A percentile compares a stretch with the other conserved stretches of the same genome.
These are phyloP conservation scores for Dicyrtoma fusca DNA, from an alignment of 2,888 invertebrate genomes.

Conservation along the genomic window DNA sequence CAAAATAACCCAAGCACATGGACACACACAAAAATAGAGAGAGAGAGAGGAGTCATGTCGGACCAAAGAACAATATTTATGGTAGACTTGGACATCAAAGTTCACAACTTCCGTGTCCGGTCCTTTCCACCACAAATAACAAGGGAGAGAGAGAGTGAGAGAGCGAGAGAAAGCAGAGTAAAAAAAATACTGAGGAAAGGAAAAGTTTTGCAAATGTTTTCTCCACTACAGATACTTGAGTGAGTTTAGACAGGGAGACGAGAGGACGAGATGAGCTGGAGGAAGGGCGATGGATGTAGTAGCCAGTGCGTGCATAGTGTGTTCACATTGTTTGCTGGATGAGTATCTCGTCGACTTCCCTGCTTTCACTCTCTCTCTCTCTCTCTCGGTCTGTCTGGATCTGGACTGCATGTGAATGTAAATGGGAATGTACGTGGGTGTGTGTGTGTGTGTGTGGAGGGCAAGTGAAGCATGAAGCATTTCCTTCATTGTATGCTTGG, in stretches of 20 bases:
- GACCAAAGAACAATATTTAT: constrained; percentile 44
- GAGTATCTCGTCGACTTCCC: too few species aligned
- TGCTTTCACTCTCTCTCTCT: too few species aligned
- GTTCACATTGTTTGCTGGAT: too few species aligned
- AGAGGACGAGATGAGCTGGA: too few species aligned
- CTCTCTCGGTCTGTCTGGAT: too few species aligned
- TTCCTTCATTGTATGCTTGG: constrained; percentile 46
- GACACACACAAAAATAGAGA: not conserved
- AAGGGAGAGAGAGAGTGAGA: constrained; percentile 10
- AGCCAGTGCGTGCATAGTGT: too few species aligned
- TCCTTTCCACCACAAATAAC: constrained; percentile 23
- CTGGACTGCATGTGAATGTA: too few species aligned
- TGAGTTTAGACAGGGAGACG: too few species aligned
- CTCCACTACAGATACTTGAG: too few species aligned
- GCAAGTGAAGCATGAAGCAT: constrained; percentile 51
- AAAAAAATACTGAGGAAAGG: constrained; percentile 6
- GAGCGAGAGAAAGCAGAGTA: not conserved
- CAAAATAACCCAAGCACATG: not conserved
- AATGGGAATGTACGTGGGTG: not conserved
- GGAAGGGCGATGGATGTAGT: too few species aligned
- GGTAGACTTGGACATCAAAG: constrained; percentile 52
- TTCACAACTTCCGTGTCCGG: constrained; percentile 56
- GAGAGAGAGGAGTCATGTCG: constrained; percentile 1
- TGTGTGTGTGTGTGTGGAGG: constrained; percentile 11
- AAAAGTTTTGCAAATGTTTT: constrained; percentile 28